Evolutionary conservation across 2,113 vertebrate species (phyloP), one percentile per base, ranked within the genome.

Genomic region (Austrofundulus limnaeus): DNA sequence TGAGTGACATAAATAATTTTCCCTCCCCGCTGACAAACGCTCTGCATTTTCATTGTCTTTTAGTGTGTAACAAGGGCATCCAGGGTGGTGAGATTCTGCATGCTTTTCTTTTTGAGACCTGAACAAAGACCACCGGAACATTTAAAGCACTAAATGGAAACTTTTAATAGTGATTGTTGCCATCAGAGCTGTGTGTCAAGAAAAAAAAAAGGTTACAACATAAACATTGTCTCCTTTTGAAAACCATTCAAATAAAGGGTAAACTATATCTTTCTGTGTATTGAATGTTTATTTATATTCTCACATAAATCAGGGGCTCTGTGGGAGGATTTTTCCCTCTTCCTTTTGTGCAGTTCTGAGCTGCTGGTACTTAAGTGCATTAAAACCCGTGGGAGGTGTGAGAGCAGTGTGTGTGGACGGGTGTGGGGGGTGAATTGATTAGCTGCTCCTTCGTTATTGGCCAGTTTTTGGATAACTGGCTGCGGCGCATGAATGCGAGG

Each of bases 401-500:
- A 28, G 3, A 28, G 3, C 3, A 28, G 25, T 31, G 50, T 28
- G 48, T 13, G 23, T 12, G 13, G 12, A 6, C 24, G 34, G 60
- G 41, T 34, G 70, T 72, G 65, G 82, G 47, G 6, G 46, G 31
- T 83, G 86, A 85, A 88, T 89, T 86, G 84, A 88, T 91, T 83
- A 87, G 65, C 47, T 39, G 60, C 79, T 70, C 53, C 56, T 52
- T 80, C 65, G 73, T 80, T 80, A 84, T 88, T 89, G 88, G 81
- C 72, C 75, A 77, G 66, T 49, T 57, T 34, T 66, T 49, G 80
- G 83, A 77, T 70, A 70, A 80, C 58, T 65, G 70, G 19, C 73
- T 53, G 68, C 49, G 2, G 77, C 61, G 59, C 72, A 41, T 91
- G 86, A 91, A 91, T 90, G 75, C 80, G 24, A 21, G 52, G 59